Evolutionary conservation across 2,797 vertebrate genomes (phyloP).

Genomic region (Brotogeris chrysoptera): DNA sequence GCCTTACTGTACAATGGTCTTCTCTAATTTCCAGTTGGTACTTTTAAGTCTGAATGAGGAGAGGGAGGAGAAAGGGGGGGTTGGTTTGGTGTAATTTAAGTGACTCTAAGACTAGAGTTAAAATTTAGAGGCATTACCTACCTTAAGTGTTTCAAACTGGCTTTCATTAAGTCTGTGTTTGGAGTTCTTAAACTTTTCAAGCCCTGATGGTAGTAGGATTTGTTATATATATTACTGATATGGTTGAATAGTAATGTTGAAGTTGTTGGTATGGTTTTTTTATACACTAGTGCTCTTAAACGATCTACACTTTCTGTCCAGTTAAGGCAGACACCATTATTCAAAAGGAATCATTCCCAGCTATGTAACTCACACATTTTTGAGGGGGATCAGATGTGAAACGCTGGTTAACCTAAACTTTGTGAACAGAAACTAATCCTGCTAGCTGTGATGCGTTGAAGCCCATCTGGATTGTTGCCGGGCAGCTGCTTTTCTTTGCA

Average conservation of each 20-base stretch:
- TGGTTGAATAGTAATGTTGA: background rate
- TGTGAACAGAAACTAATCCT: background rate
- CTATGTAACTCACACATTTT: background rate
- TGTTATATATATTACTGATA: background rate
- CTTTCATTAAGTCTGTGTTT: background rate
- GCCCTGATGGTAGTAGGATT: background rate
- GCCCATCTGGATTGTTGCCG: background rate
- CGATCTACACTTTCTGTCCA: background rate
- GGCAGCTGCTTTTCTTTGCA: background rate
- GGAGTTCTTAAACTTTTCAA: background rate
- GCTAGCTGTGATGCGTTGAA: fast-evolving
- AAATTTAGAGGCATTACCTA: background rate
- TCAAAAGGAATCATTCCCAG: background rate
- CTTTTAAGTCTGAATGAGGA: background rate
- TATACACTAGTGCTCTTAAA: background rate
- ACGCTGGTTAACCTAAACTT: background rate
- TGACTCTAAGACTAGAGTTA: background rate
- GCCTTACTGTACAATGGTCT: background rate
- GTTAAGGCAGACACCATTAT: background rate
- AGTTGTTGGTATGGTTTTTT: background rate
- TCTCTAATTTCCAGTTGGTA: background rate
- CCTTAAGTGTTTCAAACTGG: background rate
- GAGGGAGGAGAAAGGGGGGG: fast-evolving
- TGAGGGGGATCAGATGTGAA: fast-evolving
- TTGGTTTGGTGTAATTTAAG: background rate